phyloP scores from a whole-genome alignment of 2,888 invertebrate genomes.

The Leptopilina drosophilae region DNA sequence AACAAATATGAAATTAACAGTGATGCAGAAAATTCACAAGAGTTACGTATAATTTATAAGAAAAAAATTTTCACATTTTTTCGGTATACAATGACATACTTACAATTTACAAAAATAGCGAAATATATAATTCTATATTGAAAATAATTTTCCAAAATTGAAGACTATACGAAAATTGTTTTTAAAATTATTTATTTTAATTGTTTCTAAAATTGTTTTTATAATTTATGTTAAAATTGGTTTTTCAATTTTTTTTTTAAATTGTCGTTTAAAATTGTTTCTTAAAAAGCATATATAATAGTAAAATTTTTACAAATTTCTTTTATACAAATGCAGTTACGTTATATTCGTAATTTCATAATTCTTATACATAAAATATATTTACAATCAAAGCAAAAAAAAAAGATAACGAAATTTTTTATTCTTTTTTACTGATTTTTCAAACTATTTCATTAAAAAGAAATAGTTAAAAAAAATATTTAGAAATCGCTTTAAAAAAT shows the following conservation, averaged over 20 bases:
- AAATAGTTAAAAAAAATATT: no score
- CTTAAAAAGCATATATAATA: constrained; percentile 8
- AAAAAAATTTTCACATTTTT: background rate
- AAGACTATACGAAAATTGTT: background rate
- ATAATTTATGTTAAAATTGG: no score
- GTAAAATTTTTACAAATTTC: constrained; percentile 13
- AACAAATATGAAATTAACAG: no score
- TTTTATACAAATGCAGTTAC: constrained; percentile 36
- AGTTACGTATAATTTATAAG: background rate
- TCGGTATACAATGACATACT: background rate
- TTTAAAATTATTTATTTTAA: no score
- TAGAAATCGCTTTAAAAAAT: no score
- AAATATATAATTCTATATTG: constrained; percentile 23
- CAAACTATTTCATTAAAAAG: no score
- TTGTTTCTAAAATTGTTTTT: no score
- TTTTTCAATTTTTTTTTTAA: no score
- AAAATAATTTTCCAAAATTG: background rate
- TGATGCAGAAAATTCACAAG: background rate
- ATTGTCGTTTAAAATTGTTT: no score
- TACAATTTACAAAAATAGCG: constrained; percentile 35
- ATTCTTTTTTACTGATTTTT: no score
- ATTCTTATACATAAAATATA: constrained; percentile 4
- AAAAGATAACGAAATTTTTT: no score
- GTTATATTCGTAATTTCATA: background rate
- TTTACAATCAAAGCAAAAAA: constrained; percentile 12